Conservation (phyloP, 2,113 vertebrate species). For the Vimba vimba region DNA sequence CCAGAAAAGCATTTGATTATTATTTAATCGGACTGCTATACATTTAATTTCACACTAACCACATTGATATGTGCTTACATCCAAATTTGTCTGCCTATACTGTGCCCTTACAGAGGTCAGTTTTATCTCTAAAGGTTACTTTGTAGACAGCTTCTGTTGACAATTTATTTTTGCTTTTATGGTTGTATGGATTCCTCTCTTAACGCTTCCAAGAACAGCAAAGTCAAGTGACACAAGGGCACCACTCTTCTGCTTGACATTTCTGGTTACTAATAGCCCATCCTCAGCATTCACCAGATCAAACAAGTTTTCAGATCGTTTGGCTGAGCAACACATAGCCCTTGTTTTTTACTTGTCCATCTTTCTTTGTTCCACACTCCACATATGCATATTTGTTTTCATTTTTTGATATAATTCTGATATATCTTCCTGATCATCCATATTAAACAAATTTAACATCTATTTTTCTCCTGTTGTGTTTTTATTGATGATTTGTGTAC, state of each 20-base stretch:
- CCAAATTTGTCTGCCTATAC: background rate
- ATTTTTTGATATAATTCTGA: too few relatives aligned
- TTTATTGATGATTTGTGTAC: background rate
- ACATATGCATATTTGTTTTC: background rate
- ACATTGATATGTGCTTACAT: background rate
- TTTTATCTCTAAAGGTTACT: background rate
- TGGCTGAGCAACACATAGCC: background rate
- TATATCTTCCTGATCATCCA: background rate
- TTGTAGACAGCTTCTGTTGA: constrained; percentile 3
- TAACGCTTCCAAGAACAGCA: background rate
- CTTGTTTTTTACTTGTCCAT: background rate
- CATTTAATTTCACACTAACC: background rate
- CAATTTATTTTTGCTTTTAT: background rate
- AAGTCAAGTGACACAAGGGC: background rate
- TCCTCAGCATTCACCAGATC: background rate
- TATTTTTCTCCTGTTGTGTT: background rate
- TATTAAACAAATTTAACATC: too few relatives aligned
- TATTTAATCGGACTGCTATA: background rate
- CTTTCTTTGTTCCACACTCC: background rate
- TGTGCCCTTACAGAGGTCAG: background rate
- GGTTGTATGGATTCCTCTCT: background rate
- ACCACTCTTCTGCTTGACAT: constrained; percentile 6
- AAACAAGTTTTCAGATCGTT: background rate
- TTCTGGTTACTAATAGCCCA: background rate
- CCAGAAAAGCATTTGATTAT: background rate